Percentiles rank a stretch among this genome's conserved stretches.
Conservation (phyloP, 2,113 vertebrate species). For the Sialia sialis region DNA sequence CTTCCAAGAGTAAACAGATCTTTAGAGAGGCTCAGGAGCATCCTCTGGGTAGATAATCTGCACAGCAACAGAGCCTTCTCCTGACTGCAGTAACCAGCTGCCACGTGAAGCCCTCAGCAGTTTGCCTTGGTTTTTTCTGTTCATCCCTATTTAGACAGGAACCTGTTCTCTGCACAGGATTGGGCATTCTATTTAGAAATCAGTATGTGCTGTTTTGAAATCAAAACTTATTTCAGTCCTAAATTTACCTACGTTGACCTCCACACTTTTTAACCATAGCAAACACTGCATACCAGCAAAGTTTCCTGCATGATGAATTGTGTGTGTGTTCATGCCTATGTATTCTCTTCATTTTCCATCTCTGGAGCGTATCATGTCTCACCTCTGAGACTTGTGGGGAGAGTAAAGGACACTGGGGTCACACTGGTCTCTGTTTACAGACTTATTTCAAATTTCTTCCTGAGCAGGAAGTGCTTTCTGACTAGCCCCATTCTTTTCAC, state of each 20-base stretch:
- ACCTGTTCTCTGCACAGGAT: fast-evolving
- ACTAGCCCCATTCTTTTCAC: neutral
- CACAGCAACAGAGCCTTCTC: neutral
- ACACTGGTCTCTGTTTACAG: neutral
- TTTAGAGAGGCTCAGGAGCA: neutral
- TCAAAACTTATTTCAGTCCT: neutral
- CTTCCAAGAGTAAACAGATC: neutral
- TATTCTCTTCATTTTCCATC: neutral
- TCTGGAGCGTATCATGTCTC: neutral
- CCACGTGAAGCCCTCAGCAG: neutral
- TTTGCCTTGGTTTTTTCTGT: neutral
- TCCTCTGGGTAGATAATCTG: neutral
- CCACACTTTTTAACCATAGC: neutral
- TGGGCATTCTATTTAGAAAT: neutral
- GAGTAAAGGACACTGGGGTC: neutral
- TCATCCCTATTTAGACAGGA: neutral
- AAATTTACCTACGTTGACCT: neutral
- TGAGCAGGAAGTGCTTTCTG: neutral
- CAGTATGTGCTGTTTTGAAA: neutral
- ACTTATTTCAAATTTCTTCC: neutral
- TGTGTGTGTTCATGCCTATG: neutral
- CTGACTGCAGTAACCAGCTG: neutral
- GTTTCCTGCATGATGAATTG: neutral
- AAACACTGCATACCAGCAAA: neutral
- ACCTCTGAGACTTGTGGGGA: neutral